These are phyloP conservation scores for Chelonus formosanus DNA, from an alignment of 2,888 invertebrate genomes.

Conservation along the genomic window DNA sequence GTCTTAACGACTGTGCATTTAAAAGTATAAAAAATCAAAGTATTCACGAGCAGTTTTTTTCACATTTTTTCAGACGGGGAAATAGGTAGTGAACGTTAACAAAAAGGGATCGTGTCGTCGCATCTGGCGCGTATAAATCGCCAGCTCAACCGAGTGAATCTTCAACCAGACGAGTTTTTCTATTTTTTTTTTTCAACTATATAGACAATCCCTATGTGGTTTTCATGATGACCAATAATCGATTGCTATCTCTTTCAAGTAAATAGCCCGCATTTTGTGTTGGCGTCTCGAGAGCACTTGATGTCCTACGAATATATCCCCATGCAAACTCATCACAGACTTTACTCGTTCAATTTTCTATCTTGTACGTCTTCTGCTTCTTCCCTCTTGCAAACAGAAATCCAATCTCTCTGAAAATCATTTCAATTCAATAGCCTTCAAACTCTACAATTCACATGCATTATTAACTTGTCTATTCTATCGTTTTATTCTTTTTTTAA, in stretches of 20 bases:
- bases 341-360: background rate
- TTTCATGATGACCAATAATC: constrained; percentile 8
- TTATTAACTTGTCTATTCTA: constrained; percentile 10
- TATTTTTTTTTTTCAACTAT: too few species aligned
- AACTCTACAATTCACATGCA: background rate
- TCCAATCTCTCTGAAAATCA: constrained; percentile 10
- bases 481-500: background rate
- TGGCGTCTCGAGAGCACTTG: constrained; percentile 3
- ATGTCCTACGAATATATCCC: background rate
- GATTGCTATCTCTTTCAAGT: constrained; percentile 6
- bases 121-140: constrained; percentile 10
- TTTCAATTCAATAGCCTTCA: constrained; percentile 1
- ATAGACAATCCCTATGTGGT: constrained; percentile 1
- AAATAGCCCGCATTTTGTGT: constrained; percentile 2
- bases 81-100: background rate
- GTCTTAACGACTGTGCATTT: too few species aligned
- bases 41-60: background rate
- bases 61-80: background rate
- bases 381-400: constrained; percentile 12
- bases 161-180: too few species aligned
- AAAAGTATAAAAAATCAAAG: too few species aligned
- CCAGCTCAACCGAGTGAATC: background rate
- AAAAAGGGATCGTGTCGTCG: constrained; percentile 6
- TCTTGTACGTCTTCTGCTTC: background rate
- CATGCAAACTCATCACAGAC: constrained; percentile 3